Evolutionary conservation across 2,797 vertebrate species (phyloP).

Genomic region (Picus viridis): DNA sequence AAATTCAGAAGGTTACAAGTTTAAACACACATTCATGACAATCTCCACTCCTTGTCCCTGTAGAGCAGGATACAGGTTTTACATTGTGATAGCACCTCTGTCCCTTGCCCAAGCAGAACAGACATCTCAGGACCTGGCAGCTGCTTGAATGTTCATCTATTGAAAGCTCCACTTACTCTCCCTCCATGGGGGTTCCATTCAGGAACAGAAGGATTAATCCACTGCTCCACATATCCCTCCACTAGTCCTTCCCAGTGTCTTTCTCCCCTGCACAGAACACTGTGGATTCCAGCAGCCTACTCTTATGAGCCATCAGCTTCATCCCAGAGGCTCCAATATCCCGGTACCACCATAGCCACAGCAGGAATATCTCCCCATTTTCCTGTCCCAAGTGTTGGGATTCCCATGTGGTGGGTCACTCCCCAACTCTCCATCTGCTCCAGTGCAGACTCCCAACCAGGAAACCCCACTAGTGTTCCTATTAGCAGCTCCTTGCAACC

Average conservation of each 20-base stretch:
- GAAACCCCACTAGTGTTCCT: not conserved
- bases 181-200: not conserved
- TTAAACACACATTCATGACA: not conserved
- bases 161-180: not conserved
- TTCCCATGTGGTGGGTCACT: not conserved
- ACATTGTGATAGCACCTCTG: not conserved
- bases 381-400: not conserved
- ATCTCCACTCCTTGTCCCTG: not conserved
- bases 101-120: not conserved
- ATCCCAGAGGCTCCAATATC: not conserved
- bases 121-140: not conserved
- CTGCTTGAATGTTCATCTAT: not conserved
- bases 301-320: not conserved
- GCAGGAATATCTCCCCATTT: not conserved
- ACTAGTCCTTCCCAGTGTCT: not conserved
- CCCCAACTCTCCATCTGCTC: not conserved
- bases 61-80: not conserved
- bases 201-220: not conserved
- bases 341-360: rapidly evolving
- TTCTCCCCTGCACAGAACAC: not conserved
- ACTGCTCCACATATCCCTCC: not conserved
- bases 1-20: not conserved
- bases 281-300: not conserved
- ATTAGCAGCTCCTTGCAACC: not conserved
- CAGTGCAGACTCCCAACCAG: not conserved